Evolutionary conservation across 2,888 invertebrate species (phyloP).

Genomic region (Cephus spinipes): DNA sequence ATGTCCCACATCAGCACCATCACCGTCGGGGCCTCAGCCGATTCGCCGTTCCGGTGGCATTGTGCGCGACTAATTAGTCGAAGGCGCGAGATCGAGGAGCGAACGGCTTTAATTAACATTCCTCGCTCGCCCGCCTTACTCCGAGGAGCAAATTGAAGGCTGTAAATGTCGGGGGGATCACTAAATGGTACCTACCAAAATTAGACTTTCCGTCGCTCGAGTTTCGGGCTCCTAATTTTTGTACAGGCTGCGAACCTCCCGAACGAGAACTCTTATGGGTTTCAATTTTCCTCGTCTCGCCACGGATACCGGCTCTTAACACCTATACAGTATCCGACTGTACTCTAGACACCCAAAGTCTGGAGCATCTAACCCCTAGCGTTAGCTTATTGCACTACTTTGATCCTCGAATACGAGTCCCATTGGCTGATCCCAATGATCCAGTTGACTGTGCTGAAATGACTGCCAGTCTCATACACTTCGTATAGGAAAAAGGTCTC

Average conservation of each 20-base stretch:
- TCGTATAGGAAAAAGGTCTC: background rate
- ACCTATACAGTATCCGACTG: background rate
- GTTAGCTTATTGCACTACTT: background rate
- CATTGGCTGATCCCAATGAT: background rate
- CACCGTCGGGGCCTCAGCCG: background rate
- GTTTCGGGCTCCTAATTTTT: slow-evolving; percentile 33
- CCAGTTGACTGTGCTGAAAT: background rate
- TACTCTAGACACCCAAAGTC: background rate
- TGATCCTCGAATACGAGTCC: background rate
- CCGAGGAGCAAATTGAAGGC: slow-evolving; percentile 61
- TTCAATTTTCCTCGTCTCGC: slow-evolving; percentile 25
- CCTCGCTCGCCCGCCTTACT: slow-evolving; percentile 52
- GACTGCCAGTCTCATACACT: slow-evolving; percentile 1
- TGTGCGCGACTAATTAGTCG: slow-evolving; percentile 65
- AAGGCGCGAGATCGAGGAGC: slow-evolving; percentile 63
- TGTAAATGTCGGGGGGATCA: slow-evolving; percentile 60
- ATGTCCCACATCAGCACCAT: slow-evolving; percentile 19
- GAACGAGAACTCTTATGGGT: slow-evolving; percentile 20
- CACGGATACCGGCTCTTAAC: background rate
- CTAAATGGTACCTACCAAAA: slow-evolving; percentile 39
- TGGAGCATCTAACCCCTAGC: background rate
- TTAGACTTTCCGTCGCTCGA: slow-evolving; percentile 39
- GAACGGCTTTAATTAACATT: slow-evolving; percentile 67
- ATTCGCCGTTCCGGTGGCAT: slow-evolving; percentile 43
- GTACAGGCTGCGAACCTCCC: slow-evolving; percentile 5